Conservation (phyloP, 2,113 vertebrate species). For the Perca flavescens region DNA sequence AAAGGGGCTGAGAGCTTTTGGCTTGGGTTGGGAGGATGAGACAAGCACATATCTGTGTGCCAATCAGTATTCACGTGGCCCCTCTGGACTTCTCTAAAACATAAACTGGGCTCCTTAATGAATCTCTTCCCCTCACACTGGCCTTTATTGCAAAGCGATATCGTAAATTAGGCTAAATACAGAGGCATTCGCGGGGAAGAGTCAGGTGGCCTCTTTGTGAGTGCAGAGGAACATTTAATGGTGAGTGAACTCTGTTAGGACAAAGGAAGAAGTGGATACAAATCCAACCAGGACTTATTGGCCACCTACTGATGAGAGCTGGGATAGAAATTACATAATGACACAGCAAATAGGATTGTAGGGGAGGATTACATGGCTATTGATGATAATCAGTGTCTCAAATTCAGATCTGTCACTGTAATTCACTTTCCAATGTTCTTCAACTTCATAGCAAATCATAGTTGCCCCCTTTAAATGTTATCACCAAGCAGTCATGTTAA, state of each 20-base stretch:
- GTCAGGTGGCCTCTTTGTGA: slow-evolving; percentile 61
- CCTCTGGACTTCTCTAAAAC: slow-evolving; percentile 73
- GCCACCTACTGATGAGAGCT: slow-evolving; percentile 21
- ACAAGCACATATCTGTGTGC: slow-evolving; percentile 78
- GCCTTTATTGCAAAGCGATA: slow-evolving; percentile 75
- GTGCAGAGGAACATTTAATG: slow-evolving; percentile 55
- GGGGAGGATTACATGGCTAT: neutral
- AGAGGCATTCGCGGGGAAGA: slow-evolving; percentile 57
- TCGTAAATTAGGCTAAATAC: slow-evolving; percentile 83
- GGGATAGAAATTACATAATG: slow-evolving; percentile 24
- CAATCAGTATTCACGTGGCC: slow-evolving; percentile 81
- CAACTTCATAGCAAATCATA: neutral
- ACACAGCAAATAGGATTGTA: slow-evolving; percentile 30
- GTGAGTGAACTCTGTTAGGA: slow-evolving; percentile 47
- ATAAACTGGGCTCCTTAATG: slow-evolving; percentile 79
- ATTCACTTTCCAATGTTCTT: slow-evolving; percentile 18
- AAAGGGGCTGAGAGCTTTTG: slow-evolving; percentile 64
- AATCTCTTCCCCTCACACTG: slow-evolving; percentile 77
- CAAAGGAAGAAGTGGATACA: slow-evolving; percentile 45
- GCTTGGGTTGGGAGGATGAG: slow-evolving; percentile 57
- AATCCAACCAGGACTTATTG: slow-evolving; percentile 38
- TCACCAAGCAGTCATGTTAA: slow-evolving; percentile 4
- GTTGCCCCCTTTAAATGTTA: neutral
- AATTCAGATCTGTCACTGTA: slow-evolving; percentile 8
- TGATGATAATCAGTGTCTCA: slow-evolving; percentile 19